phyloP scores from a whole-genome alignment of 1,140 invertebrate genomes.

The Anadara kagoshimensis region DNA sequence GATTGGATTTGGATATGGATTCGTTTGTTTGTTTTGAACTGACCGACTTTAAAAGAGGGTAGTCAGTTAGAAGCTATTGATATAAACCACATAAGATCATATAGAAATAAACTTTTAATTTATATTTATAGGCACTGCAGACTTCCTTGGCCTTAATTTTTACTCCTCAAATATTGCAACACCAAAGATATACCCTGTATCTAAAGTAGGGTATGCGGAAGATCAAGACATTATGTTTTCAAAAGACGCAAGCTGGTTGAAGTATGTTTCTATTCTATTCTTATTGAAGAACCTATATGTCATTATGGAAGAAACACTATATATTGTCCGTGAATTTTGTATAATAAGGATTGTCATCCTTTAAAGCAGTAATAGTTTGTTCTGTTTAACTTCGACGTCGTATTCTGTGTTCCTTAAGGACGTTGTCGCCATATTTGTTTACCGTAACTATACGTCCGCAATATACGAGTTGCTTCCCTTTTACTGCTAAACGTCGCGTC shows the following conservation, averaged over 20 bases:
- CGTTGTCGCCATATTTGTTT: too few relatives aligned
- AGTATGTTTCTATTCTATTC: not conserved
- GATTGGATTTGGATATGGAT: too few relatives aligned
- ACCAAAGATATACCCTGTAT: not conserved
- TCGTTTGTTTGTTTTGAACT: too few relatives aligned
- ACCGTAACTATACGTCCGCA: too few relatives aligned
- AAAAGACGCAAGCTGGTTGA: conserved; percentile 5
- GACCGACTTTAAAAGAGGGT: too few relatives aligned
- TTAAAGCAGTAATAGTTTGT: not conserved
- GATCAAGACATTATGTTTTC: conserved; percentile 1
- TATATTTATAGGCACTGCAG: conserved; percentile 41
- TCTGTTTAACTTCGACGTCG: not conserved
- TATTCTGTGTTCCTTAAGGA: not conserved
- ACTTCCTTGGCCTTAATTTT: conserved; percentile 55
- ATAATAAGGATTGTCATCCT: not conserved
- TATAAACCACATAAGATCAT: too few relatives aligned
- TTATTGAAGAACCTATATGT: too few relatives aligned
- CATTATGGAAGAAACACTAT: not conserved
- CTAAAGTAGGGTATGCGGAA: not conserved
- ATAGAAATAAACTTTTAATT: too few relatives aligned
- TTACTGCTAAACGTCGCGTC: too few relatives aligned
- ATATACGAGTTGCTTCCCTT: too few relatives aligned
- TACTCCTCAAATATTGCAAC: conserved; percentile 48
- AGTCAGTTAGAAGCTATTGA: too few relatives aligned
- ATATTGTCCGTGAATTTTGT: not conserved